Evolutionary conservation across 2,888 invertebrate genomes (phyloP).

Genomic region (Epistrophe eligans): DNA sequence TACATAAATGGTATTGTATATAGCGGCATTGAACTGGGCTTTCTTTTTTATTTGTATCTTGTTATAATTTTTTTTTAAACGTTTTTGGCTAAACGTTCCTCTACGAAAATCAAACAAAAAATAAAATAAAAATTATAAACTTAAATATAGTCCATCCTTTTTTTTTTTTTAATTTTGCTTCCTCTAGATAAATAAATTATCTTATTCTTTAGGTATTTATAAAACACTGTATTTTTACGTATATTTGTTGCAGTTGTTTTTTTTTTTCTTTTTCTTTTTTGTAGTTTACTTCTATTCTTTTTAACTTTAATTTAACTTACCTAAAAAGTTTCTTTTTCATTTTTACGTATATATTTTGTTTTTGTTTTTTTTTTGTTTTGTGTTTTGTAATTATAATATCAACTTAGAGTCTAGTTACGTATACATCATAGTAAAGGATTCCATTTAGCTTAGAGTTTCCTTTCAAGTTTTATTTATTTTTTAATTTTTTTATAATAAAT

Average conservation of each 20-base stretch:
- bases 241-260: constrained; percentile 79
- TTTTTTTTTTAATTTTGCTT: constrained; percentile 44
- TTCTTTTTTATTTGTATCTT: constrained; percentile 39
- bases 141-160: constrained; percentile 41
- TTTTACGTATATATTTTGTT: constrained; percentile 77
- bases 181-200: constrained; percentile 76
- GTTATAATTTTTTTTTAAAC: constrained; percentile 35
- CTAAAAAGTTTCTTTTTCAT: constrained; percentile 80
- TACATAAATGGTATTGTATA: constrained; percentile 7
- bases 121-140: constrained; percentile 48
- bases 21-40: constrained; percentile 63
- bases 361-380: constrained; percentile 71
- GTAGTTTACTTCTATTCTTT: constrained; percentile 54
- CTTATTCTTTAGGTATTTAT: constrained; percentile 75
- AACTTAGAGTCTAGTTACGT: constrained; percentile 80
- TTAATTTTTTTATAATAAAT: constrained; percentile 68
- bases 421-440: constrained; percentile 83
- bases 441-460: constrained; percentile 72
- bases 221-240: constrained; percentile 78
- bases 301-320: constrained; percentile 80
- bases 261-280: constrained; percentile 17
- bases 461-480: constrained; percentile 51
- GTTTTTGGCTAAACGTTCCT: constrained; percentile 57
- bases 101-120: constrained; percentile 47
- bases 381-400: constrained; percentile 71